Base-by-base conservation (phyloP, 2,888 invertebrate genomes). In the Actias luna region DNA sequence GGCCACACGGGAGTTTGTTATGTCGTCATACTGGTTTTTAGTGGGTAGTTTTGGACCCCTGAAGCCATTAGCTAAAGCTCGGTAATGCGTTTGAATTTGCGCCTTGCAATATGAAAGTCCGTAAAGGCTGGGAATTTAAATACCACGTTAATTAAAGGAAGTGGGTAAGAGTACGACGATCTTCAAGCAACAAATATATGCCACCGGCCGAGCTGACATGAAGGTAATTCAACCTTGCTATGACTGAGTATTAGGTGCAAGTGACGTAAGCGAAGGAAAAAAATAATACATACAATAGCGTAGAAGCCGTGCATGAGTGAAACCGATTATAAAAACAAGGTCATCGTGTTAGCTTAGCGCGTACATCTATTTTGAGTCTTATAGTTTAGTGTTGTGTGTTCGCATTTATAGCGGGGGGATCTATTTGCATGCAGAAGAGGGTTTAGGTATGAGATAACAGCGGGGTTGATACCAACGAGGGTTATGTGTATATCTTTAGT, bases 221-320 rank as follows among this genome's bases (percentile, higher is more conserved):
- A 22, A 22, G 22, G 8, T 46, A 46, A 22, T 22, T 22, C 8
- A 46, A 46, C 18, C 2, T 46, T 46, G 22, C 22, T 22, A 46
- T 7, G 5, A 12, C 25, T 2, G 25, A 12, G 12, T 12, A 14
- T 22, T 25, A 50, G 25, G 52, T 52, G 3, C 27, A 27, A 29
- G 52, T 52, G 52, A 52, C 52, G 52, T 52, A 52, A 52, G 25
- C 16, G 16, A 52, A 52, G 29, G 29, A 52, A 52, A 42, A 52
- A 52, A 25, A 25, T 25, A 25, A n/a, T n/a, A n/a, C n/a, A n/a
- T n/a, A n/a, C n/a, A n/a, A n/a, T 25, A 27, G 16, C 16, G 52
- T 27, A 52, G 52, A 52, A 52, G 52, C 52, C 52, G 52, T 52
- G 16, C 52, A 29, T 52, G 52, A 46, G 52, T 52, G 52, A 52